Evolutionary conservation across 2,888 invertebrate genomes (phyloP), one percentile per base, ranked within the genome.

Genomic region (Athrips mouffetella): DNA sequence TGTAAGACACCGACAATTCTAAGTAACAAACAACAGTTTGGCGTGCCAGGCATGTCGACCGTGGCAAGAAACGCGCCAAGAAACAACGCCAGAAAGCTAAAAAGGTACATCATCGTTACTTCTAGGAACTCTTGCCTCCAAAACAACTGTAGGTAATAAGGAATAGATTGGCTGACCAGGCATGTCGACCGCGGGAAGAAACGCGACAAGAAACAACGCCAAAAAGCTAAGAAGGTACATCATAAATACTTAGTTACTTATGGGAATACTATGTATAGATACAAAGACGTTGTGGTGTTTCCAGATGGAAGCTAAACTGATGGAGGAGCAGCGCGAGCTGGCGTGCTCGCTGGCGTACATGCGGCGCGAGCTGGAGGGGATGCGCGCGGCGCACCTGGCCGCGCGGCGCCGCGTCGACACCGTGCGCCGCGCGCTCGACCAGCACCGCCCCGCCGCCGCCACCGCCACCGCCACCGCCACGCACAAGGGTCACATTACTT

Each of bases 201-300:
- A 71, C 91, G 93, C 1, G 95, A 95, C n/a, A 96, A 96, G 77
- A 94, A 95, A 65, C 94, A 93, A 30, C 83, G 95, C 1, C 95
- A 96, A 78, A 93, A 93, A 63, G 92, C 93, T 54, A 92, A 93
- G 69, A 93, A 92, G 91, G 94, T 94, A 37, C 29, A 60, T 1
- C 15, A 33, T 15, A 5, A 15, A n/a, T n/a, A n/a, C n/a, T n/a
- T n/a, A n/a, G n/a, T n/a, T n/a, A n/a, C n/a, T n/a, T n/a, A n/a
- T n/a, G n/a, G n/a, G n/a, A 18, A 20, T n/a, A 20, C 8, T 35
- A 2, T 31, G n/a, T n/a, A n/a, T n/a, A n/a, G n/a, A n/a, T n/a
- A n/a, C 27, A n/a, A n/a, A n/a, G n/a, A n/a, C n/a, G n/a, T n/a
- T n/a, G n/a, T n/a, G n/a, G 31, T 23, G 4, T 13, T n/a, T 1